These are phyloP conservation scores for Eulacestoma nigropectus DNA, from an alignment of 2,113 vertebrate genomes.

Conservation along the genomic window DNA sequence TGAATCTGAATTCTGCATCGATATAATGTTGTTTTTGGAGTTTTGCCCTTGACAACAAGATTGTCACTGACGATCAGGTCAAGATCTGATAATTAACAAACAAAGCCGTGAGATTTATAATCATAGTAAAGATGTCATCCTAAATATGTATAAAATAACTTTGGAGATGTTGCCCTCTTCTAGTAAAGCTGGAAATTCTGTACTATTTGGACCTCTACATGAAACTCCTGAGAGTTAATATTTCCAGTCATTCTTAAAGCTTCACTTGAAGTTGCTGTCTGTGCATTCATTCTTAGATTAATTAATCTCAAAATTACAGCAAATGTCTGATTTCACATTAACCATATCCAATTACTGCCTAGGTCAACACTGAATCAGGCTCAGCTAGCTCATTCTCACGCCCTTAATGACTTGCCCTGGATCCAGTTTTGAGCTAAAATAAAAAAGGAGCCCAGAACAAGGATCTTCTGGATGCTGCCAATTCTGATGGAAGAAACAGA, in stretches of 20 bases:
- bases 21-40: not conserved
- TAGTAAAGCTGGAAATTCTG: not conserved
- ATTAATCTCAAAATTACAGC: constrained; percentile 14
- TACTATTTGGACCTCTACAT: not conserved
- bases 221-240: not conserved
- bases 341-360: not conserved
- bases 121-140: not conserved
- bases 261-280: not conserved
- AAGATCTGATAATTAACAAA: not conserved
- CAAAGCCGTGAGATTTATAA: not conserved
- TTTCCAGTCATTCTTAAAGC: not conserved
- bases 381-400: not conserved
- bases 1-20: not conserved
- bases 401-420: not conserved
- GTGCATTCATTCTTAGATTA: not conserved
- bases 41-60: not conserved
- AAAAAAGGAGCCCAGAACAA: not conserved
- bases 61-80: not conserved
- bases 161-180: not conserved
- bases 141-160: not conserved
- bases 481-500: not conserved
- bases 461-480: not conserved
- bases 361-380: not conserved
- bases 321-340: constrained; percentile 8
- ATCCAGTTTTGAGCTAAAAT: not conserved